phyloP scores from a whole-genome alignment of 2,113 vertebrate species.

The Alouatta palliata region DNA sequence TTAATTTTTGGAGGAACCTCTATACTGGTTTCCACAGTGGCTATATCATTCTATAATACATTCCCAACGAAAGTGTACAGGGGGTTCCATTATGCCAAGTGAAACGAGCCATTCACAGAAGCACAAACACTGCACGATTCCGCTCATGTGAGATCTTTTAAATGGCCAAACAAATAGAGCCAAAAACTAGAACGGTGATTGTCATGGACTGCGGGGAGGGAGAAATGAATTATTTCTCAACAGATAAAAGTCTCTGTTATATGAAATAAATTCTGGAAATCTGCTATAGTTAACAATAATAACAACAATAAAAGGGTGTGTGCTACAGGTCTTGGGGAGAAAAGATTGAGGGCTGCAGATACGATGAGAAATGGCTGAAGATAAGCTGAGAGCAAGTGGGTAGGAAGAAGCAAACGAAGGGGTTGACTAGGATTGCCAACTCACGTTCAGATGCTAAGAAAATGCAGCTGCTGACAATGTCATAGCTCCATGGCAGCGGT shows the following conservation, averaged over 20 bases:
- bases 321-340: neutral
- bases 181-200: neutral
- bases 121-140: neutral
- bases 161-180: neutral
- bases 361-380: neutral
- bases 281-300: too few relatives aligned
- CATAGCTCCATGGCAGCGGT: neutral
- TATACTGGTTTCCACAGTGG: neutral
- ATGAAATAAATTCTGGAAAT: neutral
- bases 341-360: neutral
- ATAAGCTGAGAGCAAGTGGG: neutral
- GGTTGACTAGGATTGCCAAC: accelerated
- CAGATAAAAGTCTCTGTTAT: neutral
- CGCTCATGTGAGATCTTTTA: too few relatives aligned
- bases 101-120: neutral
- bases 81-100: neutral
- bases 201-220: neutral
- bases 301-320: neutral
- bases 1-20: neutral
- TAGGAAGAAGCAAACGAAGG: neutral
- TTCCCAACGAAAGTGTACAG: neutral
- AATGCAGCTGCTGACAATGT: neutral
- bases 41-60: too few relatives aligned
- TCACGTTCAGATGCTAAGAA: neutral
- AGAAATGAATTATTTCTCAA: neutral